Evolutionary conservation across 2,113 vertebrate genomes (phyloP), one percentile per base, ranked within the genome.

Genomic region (Sitta europaea): DNA sequence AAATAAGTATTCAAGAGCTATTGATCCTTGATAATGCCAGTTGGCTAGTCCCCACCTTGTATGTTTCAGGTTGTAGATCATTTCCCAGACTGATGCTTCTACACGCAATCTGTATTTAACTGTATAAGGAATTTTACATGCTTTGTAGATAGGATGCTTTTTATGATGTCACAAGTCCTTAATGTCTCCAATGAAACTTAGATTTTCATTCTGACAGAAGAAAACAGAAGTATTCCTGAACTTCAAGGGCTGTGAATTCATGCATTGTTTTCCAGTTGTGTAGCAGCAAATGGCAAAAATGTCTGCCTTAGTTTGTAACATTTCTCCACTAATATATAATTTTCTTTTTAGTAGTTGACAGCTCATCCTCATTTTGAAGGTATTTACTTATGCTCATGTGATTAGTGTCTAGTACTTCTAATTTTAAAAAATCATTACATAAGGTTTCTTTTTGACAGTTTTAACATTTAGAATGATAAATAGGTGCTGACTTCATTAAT

Each of bases 41-140:
- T 6, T 78, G 35, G 4, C 31, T 57, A 14, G 10, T 58, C 22
- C 4, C 47, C 59, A 18, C 3, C 7, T 78, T 11, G 38, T 21
- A 14, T 1, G 3, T 53, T 54, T 38, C 33, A 12, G 40, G 8
- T 62, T 57, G 21, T 47, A 45, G 1, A 3, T 73, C 16, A 31
- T 73, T 65, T 33, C 28, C 28, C 25, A 81, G 29, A n/a, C 6
- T 74, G 54, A 16, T 2, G 1, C 8, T 67, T 70, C 25, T 58
- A 31, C 8, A n/a, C 0, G 0, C 2, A 55, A 27, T 23, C 12
- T 50, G 4, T 66, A 24, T 9, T 55, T 54, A 72, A 4, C 16
- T 35, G 13, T 17, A 14, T 43, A 65, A 89, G 48, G 16, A 82
- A 38, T 1, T 3, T n/a, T 82, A 58, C 36, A 2, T 47, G 79